These are phyloP conservation scores for Amblyopsis rosae DNA, from an alignment of 2,113 vertebrate species.

Conservation along the genomic window DNA sequence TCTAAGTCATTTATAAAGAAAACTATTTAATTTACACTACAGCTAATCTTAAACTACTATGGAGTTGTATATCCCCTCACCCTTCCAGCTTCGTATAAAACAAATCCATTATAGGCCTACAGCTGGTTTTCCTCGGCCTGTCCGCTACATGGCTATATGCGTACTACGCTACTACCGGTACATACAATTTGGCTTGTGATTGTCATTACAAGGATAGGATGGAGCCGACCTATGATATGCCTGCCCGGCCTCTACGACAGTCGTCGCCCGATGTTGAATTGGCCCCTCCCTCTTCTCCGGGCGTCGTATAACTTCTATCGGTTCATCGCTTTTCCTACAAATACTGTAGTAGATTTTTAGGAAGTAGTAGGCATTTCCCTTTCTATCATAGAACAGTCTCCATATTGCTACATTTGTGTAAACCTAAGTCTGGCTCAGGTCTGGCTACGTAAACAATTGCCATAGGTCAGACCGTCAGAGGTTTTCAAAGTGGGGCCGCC, in stretches of 20 bases:
- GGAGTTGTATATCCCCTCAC: slow-evolving; percentile 36
- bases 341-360: background rate
- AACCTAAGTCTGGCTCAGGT: too few species aligned
- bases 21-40: slow-evolving; percentile 13
- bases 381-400: too few species aligned
- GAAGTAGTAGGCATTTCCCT: too few species aligned
- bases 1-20: background rate
- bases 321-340: background rate
- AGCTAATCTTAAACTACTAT: slow-evolving; percentile 42
- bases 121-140: slow-evolving; percentile 17
- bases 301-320: background rate
- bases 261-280: slow-evolving; percentile 51
- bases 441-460: too few species aligned
- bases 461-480: too few species aligned
- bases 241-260: slow-evolving; percentile 33
- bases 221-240: slow-evolving; percentile 47
- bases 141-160: too few species aligned
- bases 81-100: slow-evolving; percentile 26
- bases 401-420: too few species aligned
- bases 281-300: slow-evolving; percentile 37
- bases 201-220: background rate
- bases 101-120: slow-evolving; percentile 33
- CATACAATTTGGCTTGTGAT: too few species aligned
- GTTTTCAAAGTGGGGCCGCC: too few species aligned
- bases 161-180: too few species aligned